Evolutionary conservation across 2,113 vertebrate species (phyloP).

Genomic region (Pavo muticus): DNA sequence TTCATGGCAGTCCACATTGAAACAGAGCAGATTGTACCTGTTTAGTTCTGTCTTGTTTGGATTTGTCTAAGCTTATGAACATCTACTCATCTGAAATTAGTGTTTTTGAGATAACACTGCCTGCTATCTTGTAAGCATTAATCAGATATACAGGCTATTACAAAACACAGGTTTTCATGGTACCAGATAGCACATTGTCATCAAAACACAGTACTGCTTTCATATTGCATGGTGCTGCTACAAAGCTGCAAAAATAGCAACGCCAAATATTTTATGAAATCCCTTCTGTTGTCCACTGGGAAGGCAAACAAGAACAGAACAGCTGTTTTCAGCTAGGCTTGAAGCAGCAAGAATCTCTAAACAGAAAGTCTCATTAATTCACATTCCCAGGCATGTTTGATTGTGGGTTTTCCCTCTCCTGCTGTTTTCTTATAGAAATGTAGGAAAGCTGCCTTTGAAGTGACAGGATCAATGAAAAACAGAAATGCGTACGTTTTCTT

Average conservation of each 20-base stretch:
- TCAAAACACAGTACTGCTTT: conserved; percentile 34
- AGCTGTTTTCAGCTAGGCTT: conserved; percentile 36
- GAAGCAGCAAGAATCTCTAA: conserved; percentile 1
- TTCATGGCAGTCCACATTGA: conserved; percentile 45
- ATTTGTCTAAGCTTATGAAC: conserved; percentile 60
- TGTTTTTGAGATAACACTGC: conserved; percentile 70
- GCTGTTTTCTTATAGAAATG: conserved; percentile 49
- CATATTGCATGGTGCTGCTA: background rate
- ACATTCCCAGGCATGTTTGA: conserved; percentile 16
- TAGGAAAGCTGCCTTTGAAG: conserved; percentile 36
- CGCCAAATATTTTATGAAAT: background rate
- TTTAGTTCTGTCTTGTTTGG: conserved; percentile 59
- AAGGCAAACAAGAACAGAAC: background rate
- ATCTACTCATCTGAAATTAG: conserved; percentile 43
- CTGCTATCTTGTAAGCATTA: conserved; percentile 70
- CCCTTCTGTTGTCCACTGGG: background rate
- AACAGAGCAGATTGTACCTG: conserved; percentile 76
- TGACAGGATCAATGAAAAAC: conserved; percentile 54
- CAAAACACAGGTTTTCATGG: conserved; percentile 12
- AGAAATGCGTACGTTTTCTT: conserved; percentile 43
- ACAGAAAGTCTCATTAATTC: conserved; percentile 7
- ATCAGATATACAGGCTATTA: conserved; percentile 19
- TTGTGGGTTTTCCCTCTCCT: conserved; percentile 25
- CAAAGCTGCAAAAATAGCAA: background rate
- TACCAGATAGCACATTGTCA: background rate